phyloP scores from a whole-genome alignment of 2,113 vertebrate species.

The Pipra filicauda region DNA sequence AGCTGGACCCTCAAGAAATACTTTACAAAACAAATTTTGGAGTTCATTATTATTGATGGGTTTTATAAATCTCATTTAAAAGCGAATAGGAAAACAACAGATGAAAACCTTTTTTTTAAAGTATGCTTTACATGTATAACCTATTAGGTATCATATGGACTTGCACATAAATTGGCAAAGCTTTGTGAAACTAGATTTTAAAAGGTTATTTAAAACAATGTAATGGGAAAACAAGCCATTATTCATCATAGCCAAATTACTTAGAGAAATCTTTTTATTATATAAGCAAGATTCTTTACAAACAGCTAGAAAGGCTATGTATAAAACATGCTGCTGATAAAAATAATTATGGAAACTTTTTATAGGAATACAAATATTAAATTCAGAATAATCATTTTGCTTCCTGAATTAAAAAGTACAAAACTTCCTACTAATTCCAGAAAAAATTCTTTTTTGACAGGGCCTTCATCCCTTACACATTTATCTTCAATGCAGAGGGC shows the following conservation, averaged over 20 bases:
- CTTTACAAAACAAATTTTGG: not conserved
- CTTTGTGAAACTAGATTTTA: not conserved
- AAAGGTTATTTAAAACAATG: not conserved
- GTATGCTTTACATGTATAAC: not conserved
- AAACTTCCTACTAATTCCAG: not conserved
- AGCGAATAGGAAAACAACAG: not conserved
- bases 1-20: not conserved
- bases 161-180: not conserved
- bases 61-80: not conserved
- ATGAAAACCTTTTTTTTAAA: not conserved
- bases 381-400: not conserved
- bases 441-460: not conserved
- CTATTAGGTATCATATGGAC: not conserved
- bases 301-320: not conserved
- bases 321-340: not conserved
- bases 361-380: not conserved
- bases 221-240: not conserved
- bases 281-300: not conserved
- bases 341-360: not conserved
- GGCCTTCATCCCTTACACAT: not conserved
- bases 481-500: not conserved
- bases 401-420: not conserved
- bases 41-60: not conserved
- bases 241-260: not conserved
- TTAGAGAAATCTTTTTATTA: not conserved